A percentile compares a stretch with the other conserved stretches of the same genome.
Evolutionary conservation across 92 coral and sea anemone species (phyloP).

Genomic region (Isaurus tuberculatus): DNA sequence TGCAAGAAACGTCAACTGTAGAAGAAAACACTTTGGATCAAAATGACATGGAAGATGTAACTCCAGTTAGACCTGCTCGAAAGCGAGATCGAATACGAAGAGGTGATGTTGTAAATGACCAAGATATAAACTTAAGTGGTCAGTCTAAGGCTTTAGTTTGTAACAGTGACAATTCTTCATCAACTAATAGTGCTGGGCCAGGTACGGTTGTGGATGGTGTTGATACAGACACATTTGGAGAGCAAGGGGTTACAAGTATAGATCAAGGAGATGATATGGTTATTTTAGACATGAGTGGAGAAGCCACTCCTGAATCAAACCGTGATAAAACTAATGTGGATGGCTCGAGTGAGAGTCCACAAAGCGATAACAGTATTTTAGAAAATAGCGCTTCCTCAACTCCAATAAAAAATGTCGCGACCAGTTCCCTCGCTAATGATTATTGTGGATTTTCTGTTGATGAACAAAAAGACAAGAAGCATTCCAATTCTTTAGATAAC

Average conservation of each 20-base stretch:
- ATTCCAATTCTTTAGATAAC: background rate
- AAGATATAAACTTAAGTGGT: background rate
- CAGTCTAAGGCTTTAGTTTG: constrained; percentile 33
- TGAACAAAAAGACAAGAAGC: background rate
- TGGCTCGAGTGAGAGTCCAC: constrained; percentile 24
- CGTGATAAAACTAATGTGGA: background rate
- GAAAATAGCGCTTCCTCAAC: background rate
- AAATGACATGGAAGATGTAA: constrained; percentile 18
- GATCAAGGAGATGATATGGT: constrained; percentile 87
- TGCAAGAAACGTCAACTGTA: background rate
- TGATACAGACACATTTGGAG: constrained; percentile 71
- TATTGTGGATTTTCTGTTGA: background rate
- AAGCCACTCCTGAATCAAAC: constrained; percentile 23
- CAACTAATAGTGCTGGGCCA: constrained; percentile 20
- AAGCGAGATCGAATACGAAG: constrained; percentile 24
- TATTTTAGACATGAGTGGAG: constrained; percentile 75
- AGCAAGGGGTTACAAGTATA: constrained; percentile 68
- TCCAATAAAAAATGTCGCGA: constrained; percentile 9
- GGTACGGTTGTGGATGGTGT: constrained; percentile 82
- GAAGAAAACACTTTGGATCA: background rate
- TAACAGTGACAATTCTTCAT: constrained; percentile 36
- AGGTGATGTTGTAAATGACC: background rate
- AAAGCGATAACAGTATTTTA: constrained; percentile 33
- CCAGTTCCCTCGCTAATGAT: background rate
- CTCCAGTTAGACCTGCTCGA: constrained; percentile 39